These are phyloP conservation scores for Steatocranus sp. DNA, from an alignment of 2,797 vertebrate genomes.

Conservation along the genomic window DNA sequence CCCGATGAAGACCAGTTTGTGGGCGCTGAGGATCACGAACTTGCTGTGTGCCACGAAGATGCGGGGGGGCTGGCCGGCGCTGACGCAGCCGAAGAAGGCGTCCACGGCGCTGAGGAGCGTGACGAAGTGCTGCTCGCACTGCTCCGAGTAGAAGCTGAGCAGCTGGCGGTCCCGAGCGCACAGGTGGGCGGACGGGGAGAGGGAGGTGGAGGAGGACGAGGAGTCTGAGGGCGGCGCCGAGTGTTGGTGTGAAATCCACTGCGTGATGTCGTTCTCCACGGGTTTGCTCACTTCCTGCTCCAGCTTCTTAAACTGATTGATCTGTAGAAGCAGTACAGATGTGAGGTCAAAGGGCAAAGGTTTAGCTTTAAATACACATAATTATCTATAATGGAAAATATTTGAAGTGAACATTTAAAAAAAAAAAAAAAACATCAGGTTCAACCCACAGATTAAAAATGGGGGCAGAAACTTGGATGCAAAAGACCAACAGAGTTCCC, in stretches of 20 bases:
- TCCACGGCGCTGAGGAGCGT: conserved; percentile 91
- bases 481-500: background rate
- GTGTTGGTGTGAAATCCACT: conserved; percentile 74
- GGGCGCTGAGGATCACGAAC: conserved; percentile 93
- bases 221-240: conserved; percentile 46
- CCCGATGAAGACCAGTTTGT: conserved; percentile 98
- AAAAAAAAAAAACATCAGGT: background rate
- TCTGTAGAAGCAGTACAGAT: conserved; percentile 64
- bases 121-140: conserved; percentile 90
- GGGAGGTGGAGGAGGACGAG: conserved; percentile 5
- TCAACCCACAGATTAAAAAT: background rate
- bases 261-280: conserved; percentile 91
- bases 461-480: background rate
- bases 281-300: conserved; percentile 94
- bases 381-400: background rate
- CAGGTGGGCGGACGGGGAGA: conserved; percentile 35
- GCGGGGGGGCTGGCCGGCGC: conserved; percentile 85
- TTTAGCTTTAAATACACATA: background rate
- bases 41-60: conserved; percentile 97
- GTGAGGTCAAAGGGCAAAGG: background rate
- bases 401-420: background rate
- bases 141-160: conserved; percentile 90
- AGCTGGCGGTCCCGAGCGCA: conserved; percentile 82
- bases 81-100: conserved; percentile 89
- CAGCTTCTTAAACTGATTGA: conserved; percentile 92